Evolutionary conservation across 1,140 invertebrate species (phyloP), one percentile per base, ranked within the genome.

Genomic region (Pseudomyrmex dendroicus): DNA sequence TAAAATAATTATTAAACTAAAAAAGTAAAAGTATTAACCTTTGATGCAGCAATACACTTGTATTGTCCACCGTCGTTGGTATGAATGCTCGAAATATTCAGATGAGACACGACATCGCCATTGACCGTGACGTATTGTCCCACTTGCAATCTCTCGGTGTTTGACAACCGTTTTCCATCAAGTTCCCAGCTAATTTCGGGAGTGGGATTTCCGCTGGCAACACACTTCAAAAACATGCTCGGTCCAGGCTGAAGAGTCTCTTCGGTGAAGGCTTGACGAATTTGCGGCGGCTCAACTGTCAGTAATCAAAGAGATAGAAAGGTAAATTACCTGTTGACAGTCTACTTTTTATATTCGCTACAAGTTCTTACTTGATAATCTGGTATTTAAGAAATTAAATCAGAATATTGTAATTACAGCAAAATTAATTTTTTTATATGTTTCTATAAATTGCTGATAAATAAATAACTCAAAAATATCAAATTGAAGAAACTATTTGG

Each of bases 141-240:
- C 87, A 98, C 97, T 94, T 97, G 96, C 67, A 96, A 92, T 84
- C 96, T 95, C 86, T 98, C 97, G 66, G 96, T 97, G 90, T 97
- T 98, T 56, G 96, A 96, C 44, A 98, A 94, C 78, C 97, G 96
- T 89, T 97, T 97, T 57, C 97, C 98, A 94, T 99, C 98, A 10
- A 99, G 95, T 93, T 97, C 97, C 99, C 99, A 99, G 3, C 96
- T 97, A 76, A 99, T 98, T 95, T 98, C 97, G 67, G 99, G 99
- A 15, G 97, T 97, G 10, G 99, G 99, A 93, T 99, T 99, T 64
- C 98, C 98, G 87, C 96, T 96, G 50, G 96, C 97, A 12, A 96
- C 95, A 93, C 97, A 98, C 89, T 97, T 97, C 7, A 99, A 94
- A 80, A 97, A 97, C 13, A 98, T 96, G 73, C 96, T 96, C 22